These are phyloP conservation scores for Arnoldichthys spilopterus DNA, from an alignment of 2,797 vertebrate genomes.

Conservation along the genomic window DNA sequence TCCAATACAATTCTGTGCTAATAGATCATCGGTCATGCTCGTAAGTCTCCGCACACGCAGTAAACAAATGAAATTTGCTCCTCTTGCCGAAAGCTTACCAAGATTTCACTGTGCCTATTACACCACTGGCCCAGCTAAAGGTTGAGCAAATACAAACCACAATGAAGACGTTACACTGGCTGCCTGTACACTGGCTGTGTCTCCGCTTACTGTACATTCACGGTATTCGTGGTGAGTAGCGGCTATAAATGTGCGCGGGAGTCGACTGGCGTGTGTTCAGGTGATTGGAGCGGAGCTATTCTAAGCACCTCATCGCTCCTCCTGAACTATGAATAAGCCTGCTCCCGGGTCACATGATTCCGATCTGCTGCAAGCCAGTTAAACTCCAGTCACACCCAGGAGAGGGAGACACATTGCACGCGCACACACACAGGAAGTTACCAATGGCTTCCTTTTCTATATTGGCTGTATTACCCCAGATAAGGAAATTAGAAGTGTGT, in stretches of 20 bases:
- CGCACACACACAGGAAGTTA: not conserved
- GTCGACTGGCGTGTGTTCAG: slow-evolving; percentile 8
- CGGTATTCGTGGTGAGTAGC: slow-evolving; percentile 11
- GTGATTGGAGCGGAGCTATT: slow-evolving; percentile 32
- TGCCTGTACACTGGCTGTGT: not conserved
- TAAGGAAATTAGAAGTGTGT: no score
- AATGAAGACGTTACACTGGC: not conserved
- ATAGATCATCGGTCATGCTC: no score
- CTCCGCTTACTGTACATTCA: slow-evolving; percentile 22
- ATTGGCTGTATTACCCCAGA: not conserved
- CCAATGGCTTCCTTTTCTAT: not conserved
- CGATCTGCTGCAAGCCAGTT: slow-evolving; percentile 53
- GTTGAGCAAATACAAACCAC: not conserved
- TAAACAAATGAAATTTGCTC: not conserved
- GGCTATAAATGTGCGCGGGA: slow-evolving; percentile 23
- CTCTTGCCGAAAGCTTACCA: not conserved
- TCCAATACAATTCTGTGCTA: no score
- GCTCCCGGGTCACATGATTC: slow-evolving; percentile 56
- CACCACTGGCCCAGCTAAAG: not conserved
- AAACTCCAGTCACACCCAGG: slow-evolving; percentile 11
- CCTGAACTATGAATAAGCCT: slow-evolving; percentile 59
- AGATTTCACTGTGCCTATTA: not conserved
- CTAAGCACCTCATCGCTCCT: slow-evolving; percentile 25
- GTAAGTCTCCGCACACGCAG: no score
- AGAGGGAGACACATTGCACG: slow-evolving; percentile 9